Evolutionary conservation across 2,888 invertebrate species (phyloP).

Genomic region (Artemia sinica): DNA sequence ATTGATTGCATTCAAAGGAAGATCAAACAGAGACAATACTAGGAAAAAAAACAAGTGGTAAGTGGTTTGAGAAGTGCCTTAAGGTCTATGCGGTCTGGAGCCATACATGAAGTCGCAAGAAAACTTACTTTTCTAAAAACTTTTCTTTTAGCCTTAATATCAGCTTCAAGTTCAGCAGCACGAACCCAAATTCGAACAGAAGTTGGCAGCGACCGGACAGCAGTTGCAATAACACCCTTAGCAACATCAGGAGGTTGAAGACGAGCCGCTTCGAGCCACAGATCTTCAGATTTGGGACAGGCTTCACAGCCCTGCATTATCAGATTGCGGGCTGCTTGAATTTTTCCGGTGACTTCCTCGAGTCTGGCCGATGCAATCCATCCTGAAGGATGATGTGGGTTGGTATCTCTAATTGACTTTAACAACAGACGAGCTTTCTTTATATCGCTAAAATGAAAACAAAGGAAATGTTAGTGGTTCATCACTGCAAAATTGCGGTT

Average conservation of each 20-base stretch:
- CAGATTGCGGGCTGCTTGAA: slow-evolving; percentile 86
- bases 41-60: too few species aligned
- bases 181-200: slow-evolving; percentile 96
- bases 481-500: too few species aligned
- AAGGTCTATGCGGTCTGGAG: too few species aligned
- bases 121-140: slow-evolving; percentile 43
- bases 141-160: slow-evolving; percentile 79
- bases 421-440: slow-evolving; percentile 85
- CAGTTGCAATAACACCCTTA: slow-evolving; percentile 77
- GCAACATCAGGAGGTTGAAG: slow-evolving; percentile 84
- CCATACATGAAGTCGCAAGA: too few species aligned
- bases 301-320: slow-evolving; percentile 98
- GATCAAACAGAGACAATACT: too few species aligned
- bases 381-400: slow-evolving; percentile 96
- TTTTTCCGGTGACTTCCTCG: slow-evolving; percentile 92
- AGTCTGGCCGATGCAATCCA: slow-evolving; percentile 98
- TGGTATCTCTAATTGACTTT: slow-evolving; percentile 87
- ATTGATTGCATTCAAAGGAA: too few species aligned
- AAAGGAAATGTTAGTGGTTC: neutral
- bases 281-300: slow-evolving; percentile 87
- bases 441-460: slow-evolving; percentile 47
- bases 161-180: slow-evolving; percentile 84
- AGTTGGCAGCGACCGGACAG: slow-evolving; percentile 80
- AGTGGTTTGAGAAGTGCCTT: too few species aligned
- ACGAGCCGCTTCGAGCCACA: slow-evolving; percentile 93